These are phyloP conservation scores for Odontothrips loti DNA, from an alignment of 2,888 invertebrate genomes.

Conservation along the genomic window DNA sequence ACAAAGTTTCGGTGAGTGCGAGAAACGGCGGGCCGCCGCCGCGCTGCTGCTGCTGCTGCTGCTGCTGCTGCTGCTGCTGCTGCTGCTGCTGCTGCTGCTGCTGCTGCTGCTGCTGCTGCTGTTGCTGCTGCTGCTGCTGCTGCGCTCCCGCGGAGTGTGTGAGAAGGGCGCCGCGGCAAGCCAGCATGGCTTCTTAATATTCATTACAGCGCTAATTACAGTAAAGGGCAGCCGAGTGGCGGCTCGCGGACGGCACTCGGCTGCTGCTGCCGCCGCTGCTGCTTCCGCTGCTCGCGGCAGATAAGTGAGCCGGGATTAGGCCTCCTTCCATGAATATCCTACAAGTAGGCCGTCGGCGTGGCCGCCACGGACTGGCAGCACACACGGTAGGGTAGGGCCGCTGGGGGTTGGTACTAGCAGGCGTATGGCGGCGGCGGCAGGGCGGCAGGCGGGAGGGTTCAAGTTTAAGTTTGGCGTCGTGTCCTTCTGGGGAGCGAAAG, in stretches of 20 bases:
- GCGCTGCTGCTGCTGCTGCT: no score
- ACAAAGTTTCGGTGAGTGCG: no score
- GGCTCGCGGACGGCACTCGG: background rate
- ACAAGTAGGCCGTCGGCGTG: background rate
- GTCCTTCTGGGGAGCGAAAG: background rate
- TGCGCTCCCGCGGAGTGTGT: background rate
- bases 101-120: no score
- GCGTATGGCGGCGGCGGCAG: no score
- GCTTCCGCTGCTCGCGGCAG: background rate
- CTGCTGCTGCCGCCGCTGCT: background rate
- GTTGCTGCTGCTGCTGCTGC: no score
- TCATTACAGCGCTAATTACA: background rate
- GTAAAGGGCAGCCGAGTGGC: background rate
- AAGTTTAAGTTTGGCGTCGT: no score
- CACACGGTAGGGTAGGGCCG: background rate
- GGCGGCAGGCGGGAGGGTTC: no score
- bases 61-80: no score
- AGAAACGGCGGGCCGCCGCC: no score
- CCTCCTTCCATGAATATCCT: background rate
- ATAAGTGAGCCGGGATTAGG: background rate
- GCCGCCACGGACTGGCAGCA: no score
- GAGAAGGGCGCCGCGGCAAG: background rate
- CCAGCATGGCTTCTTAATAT: background rate
- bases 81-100: no score
- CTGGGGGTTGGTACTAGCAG: no score